Evolutionary conservation across 2,797 vertebrate species (phyloP).

Genomic region (Hirundo rustica): DNA sequence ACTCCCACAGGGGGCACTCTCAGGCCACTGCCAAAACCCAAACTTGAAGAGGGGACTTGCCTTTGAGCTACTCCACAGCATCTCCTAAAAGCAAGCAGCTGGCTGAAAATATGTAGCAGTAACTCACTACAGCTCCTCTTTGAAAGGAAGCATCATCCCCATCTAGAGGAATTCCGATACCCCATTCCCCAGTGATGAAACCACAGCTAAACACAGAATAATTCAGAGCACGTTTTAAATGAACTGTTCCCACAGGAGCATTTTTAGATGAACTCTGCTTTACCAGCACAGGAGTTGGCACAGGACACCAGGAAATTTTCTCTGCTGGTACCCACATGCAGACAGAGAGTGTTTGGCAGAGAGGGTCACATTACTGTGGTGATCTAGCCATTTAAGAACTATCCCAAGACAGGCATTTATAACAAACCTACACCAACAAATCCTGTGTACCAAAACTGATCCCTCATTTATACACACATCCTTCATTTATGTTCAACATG

Average conservation of each 20-base stretch:
- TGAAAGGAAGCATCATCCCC: background rate
- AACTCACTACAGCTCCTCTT: background rate
- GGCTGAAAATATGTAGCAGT: background rate
- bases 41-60: background rate
- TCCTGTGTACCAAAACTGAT: background rate
- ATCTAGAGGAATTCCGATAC: background rate
- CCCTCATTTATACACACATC: background rate
- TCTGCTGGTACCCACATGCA: background rate
- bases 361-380: background rate
- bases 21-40: background rate
- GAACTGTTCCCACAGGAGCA: background rate
- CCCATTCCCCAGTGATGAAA: background rate
- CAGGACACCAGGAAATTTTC: background rate
- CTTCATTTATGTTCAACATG: background rate
- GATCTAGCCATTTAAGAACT: background rate
- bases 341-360: background rate
- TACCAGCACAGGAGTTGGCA: background rate
- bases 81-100: background rate
- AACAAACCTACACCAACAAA: background rate
- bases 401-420: background rate
- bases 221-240: background rate
- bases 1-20: slow-evolving; percentile 35
- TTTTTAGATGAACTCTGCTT: background rate
- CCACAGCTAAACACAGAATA: background rate
- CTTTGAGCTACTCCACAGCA: background rate